Evolutionary conservation across 2,888 invertebrate species (phyloP).

Genomic region (Apamea anceps): DNA sequence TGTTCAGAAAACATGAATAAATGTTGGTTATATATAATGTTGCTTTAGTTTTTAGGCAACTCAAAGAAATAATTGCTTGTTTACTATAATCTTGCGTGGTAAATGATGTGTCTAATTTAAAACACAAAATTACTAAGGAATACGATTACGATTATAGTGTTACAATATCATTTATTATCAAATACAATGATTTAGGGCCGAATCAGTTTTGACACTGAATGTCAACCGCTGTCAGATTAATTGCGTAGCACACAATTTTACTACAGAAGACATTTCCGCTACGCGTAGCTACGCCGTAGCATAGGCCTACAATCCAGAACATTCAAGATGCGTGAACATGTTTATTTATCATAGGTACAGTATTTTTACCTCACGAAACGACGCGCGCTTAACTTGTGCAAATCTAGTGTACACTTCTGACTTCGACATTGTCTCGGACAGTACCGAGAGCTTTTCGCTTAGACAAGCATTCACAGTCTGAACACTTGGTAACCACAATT

Average conservation of each 20-base stretch:
- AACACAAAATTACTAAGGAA: neutral
- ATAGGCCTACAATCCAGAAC: neutral
- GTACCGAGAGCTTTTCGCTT: neutral
- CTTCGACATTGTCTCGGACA: neutral
- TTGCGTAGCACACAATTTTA: neutral
- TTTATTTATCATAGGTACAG: neutral
- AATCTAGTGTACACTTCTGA: neutral
- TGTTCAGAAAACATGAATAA: neutral
- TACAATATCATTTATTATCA: neutral
- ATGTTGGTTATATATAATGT: neutral
- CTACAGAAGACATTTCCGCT: neutral
- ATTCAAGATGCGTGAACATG: neutral
- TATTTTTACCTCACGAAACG: neutral
- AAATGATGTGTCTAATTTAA: neutral
- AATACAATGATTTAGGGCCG: neutral
- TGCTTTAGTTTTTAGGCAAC: neutral
- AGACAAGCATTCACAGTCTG: neutral
- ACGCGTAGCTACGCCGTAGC: conserved; percentile 14
- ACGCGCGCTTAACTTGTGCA: neutral
- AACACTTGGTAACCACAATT: neutral
- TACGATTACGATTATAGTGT: neutral
- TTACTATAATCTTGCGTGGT: neutral
- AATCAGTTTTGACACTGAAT: neutral
- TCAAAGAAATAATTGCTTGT: too few relatives aligned
- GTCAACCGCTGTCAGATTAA: neutral